Evolutionary conservation across 2,113 vertebrate genomes (phyloP).

Genomic region (Sigmodon hispidus): DNA sequence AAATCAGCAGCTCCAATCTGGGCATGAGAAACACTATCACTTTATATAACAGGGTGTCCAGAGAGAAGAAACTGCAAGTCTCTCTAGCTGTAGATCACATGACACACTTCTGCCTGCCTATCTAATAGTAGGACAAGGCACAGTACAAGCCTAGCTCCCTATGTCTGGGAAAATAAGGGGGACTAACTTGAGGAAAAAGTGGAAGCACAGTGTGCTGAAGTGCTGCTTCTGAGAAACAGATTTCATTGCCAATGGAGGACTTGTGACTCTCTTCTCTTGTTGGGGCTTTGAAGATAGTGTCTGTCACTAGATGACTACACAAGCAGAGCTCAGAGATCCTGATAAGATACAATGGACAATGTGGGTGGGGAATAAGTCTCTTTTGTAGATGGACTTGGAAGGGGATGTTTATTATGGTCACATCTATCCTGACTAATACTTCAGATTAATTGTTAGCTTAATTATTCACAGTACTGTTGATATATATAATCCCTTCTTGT

Average conservation of each 20-base stretch:
- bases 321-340: not conserved
- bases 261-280: not conserved
- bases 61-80: not conserved
- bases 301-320: not conserved
- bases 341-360: not conserved
- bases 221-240: not conserved
- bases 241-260: not conserved
- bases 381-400: not conserved
- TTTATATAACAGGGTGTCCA: not conserved
- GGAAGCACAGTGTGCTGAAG: not conserved
- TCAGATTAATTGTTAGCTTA: not conserved
- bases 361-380: not conserved
- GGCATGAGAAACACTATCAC: not conserved
- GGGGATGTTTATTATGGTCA: not conserved
- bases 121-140: not conserved
- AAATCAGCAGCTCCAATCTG: not conserved
- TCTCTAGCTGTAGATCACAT: not conserved
- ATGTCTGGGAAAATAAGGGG: fast-evolving
- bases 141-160: not conserved
- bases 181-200: not conserved
- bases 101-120: not conserved
- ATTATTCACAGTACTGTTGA: not conserved
- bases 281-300: not conserved
- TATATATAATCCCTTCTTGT: not conserved
- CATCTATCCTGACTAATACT: not conserved